These are phyloP conservation scores for Sphaerodactylus townsendi DNA, from an alignment of 2,113 vertebrate species.

Conservation along the genomic window DNA sequence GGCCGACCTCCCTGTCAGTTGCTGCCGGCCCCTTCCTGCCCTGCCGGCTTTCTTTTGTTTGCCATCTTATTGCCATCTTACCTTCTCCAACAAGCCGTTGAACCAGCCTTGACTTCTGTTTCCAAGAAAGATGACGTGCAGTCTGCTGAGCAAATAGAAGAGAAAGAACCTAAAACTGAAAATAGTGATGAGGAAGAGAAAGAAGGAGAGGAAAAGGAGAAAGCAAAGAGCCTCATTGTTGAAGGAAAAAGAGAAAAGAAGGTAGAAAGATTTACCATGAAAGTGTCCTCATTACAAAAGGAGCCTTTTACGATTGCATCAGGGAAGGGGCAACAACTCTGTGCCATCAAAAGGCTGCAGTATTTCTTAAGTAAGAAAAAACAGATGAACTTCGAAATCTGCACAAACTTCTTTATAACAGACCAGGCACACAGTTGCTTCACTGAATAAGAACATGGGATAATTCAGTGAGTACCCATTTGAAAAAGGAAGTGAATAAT, in stretches of 20 bases:
- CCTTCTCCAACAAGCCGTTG: slow-evolving; percentile 23
- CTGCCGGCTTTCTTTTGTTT: too few relatives aligned
- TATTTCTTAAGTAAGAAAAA: slow-evolving; percentile 90
- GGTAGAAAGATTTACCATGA: slow-evolving; percentile 89
- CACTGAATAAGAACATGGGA: slow-evolving; percentile 92
- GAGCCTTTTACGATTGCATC: slow-evolving; percentile 85
- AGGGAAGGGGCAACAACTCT: slow-evolving; percentile 92
- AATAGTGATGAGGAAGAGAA: slow-evolving; percentile 76
- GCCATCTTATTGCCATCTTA: too few relatives aligned
- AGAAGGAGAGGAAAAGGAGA: slow-evolving; percentile 75
- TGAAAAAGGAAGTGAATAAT: slow-evolving; percentile 85
- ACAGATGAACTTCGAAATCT: slow-evolving; percentile 90
- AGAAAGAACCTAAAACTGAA: slow-evolving; percentile 70
- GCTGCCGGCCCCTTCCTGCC: accelerated
- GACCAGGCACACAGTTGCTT: slow-evolving; percentile 90
- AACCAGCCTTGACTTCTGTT: slow-evolving; percentile 57
- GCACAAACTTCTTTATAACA: slow-evolving; percentile 92
- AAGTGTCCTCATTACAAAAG: slow-evolving; percentile 83
- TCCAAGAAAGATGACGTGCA: slow-evolving; percentile 68
- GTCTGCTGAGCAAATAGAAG: slow-evolving; percentile 55
- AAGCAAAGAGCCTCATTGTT: slow-evolving; percentile 85
- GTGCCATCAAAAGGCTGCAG: slow-evolving; percentile 91
- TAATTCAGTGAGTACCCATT: slow-evolving; percentile 94
- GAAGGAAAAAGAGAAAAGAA: slow-evolving; percentile 96
- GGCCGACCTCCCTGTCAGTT: background rate